These are phyloP conservation scores for Tympanuchus pallidicinctus DNA, from an alignment of 2,113 vertebrate genomes.

Conservation along the genomic window DNA sequence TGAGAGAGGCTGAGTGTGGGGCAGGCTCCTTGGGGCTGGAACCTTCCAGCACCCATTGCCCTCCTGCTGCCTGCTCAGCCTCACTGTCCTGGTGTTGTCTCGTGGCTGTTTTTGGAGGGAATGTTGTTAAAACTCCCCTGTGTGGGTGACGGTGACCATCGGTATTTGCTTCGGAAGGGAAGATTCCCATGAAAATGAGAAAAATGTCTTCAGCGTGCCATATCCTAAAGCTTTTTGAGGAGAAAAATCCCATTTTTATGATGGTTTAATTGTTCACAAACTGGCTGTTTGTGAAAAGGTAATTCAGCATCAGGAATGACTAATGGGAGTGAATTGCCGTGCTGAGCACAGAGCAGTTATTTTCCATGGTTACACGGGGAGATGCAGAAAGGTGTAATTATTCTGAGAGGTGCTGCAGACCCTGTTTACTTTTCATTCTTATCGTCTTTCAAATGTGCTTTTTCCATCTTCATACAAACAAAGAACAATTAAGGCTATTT, in stretches of 20 bases:
- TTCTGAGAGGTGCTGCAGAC: background rate
- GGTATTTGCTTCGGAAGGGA: background rate
- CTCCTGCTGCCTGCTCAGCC: accelerated
- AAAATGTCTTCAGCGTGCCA: accelerated
- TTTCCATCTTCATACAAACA: background rate
- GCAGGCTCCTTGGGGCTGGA: background rate
- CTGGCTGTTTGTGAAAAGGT: constrained; percentile 1
- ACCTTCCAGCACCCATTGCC: background rate
- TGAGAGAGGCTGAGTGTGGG: background rate
- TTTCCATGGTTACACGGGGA: constrained; percentile 50
- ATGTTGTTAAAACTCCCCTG: accelerated
- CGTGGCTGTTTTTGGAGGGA: background rate
- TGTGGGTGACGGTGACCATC: accelerated
- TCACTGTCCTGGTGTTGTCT: accelerated
- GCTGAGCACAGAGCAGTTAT: constrained; percentile 7
- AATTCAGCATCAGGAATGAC: background rate
- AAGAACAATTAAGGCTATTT: background rate
- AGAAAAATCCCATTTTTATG: background rate
- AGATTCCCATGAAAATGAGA: background rate
- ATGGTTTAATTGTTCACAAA: constrained; percentile 39
- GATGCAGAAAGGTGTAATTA: constrained; percentile 34
- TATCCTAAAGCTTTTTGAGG: background rate
- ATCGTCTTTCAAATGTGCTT: background rate
- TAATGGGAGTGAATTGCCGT: background rate
- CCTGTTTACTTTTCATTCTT: constrained; percentile 16